Evolutionary conservation across 2,113 vertebrate species (phyloP).

Genomic region (Labeo catla): DNA sequence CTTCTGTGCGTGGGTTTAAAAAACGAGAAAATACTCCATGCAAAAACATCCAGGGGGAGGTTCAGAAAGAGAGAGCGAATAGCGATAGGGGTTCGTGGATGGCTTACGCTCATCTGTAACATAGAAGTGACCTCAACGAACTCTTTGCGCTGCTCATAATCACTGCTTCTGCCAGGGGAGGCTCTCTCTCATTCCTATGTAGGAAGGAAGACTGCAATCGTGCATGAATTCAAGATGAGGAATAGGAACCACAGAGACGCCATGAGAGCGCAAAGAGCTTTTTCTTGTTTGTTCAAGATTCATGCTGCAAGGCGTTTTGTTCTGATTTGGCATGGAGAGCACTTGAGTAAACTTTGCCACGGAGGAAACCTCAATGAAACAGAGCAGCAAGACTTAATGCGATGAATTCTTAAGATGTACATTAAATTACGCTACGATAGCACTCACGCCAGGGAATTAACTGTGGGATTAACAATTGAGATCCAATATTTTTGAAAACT

Average conservation of each 20-base stretch:
- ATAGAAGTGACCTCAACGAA: slow-evolving; percentile 17
- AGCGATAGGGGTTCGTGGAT: neutral
- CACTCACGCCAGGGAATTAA: slow-evolving; percentile 1
- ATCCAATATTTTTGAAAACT: neutral
- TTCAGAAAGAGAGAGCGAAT: slow-evolving; percentile 3
- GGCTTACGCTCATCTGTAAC: slow-evolving; percentile 20
- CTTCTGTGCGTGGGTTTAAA: slow-evolving; percentile 32
- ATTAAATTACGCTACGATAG: slow-evolving; percentile 8
- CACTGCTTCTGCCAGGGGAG: slow-evolving; percentile 12
- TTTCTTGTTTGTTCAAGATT: slow-evolving; percentile 40
- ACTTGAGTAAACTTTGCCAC: slow-evolving; percentile 18
- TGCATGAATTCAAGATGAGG: slow-evolving; percentile 58
- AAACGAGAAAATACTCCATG: slow-evolving; percentile 8
- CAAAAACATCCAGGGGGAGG: slow-evolving; percentile 9
- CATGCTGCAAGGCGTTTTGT: slow-evolving; percentile 37
- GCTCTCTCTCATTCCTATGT: slow-evolving; percentile 17
- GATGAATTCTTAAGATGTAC: slow-evolving; percentile 13
- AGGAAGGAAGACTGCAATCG: slow-evolving; percentile 18
- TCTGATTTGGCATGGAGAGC: slow-evolving; percentile 35
- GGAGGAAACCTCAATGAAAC: neutral
- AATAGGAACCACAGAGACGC: slow-evolving; percentile 49
- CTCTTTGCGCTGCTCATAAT: neutral
- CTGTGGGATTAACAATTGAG: slow-evolving; percentile 9
- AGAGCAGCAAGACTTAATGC: slow-evolving; percentile 9
- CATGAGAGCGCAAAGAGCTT: slow-evolving; percentile 47